Percentiles rank a stretch among this genome's conserved stretches.
These are phyloP conservation scores for Chalcosyrphus nemorum DNA, from an alignment of 2,888 invertebrate genomes.

Conservation along the genomic window DNA sequence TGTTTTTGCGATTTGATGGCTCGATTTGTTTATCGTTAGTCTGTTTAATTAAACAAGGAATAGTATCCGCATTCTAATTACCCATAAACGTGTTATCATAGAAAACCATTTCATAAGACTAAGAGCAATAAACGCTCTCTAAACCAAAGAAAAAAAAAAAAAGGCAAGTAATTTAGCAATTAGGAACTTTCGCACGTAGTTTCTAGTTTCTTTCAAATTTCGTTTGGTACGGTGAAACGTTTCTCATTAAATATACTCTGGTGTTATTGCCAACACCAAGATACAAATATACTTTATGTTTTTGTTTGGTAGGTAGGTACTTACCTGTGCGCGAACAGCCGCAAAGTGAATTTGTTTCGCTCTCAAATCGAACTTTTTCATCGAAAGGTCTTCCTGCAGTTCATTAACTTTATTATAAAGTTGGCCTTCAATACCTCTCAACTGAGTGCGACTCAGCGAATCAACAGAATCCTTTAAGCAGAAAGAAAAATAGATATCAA, in stretches of 20 bases:
- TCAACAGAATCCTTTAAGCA: conserved; percentile 90
- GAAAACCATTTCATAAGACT: neutral
- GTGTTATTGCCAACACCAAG: too few species aligned
- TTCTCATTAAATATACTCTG: conserved; percentile 16
- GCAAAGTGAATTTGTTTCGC: conserved; percentile 95
- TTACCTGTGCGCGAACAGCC: conserved; percentile 95
- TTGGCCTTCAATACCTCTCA: conserved; percentile 89
- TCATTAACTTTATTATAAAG: conserved; percentile 97
- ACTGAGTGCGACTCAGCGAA: conserved; percentile 90
- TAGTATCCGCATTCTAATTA: neutral
- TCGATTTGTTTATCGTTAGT: neutral
- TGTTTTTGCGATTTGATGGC: neutral
- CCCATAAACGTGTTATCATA: conserved; percentile 5
- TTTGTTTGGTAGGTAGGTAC: conserved; percentile 74
- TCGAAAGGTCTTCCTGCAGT: conserved; percentile 96
- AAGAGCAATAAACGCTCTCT: conserved; percentile 12
- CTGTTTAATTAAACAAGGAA: neutral
- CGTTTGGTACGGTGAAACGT: conserved; percentile 22
- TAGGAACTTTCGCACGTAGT: conserved; percentile 36
- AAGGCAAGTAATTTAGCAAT: conserved; percentile 19
- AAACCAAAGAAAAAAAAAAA: neutral
- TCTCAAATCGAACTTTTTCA: conserved; percentile 96
- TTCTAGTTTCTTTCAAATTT: conserved; percentile 26
- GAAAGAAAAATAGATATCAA: conserved; percentile 31
- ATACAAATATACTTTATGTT: conserved; percentile 1